Percentiles rank a stretch among this genome's conserved stretches.
These are phyloP conservation scores for Teleogryllus oceanicus DNA, from an alignment of 2,888 invertebrate species.

Conservation along the genomic window DNA sequence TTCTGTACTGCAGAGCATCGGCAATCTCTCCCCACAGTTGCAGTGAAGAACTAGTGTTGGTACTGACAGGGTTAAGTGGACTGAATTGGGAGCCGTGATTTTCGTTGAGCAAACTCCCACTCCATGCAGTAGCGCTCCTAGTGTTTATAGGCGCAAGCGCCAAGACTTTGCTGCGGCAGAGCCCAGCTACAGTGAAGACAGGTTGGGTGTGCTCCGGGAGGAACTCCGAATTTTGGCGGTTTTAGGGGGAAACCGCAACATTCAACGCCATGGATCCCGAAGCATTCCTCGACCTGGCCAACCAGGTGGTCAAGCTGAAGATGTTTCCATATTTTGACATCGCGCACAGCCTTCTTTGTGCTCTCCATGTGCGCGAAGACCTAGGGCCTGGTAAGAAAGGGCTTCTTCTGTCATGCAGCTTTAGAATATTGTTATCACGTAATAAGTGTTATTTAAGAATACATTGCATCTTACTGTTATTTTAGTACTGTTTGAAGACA, in stretches of 20 bases:
- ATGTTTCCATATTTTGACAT: slow-evolving; percentile 99
- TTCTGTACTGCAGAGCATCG: no score
- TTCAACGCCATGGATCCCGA: slow-evolving; percentile 79
- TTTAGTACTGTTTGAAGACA: not conserved
- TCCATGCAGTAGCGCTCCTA: slow-evolving; percentile 2
- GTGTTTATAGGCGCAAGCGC: not conserved
- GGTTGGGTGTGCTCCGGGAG: slow-evolving; percentile 29
- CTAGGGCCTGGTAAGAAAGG: slow-evolving; percentile 76
- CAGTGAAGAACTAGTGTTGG: no score
- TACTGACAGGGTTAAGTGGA: not conserved
- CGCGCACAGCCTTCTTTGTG: slow-evolving; percentile 92
- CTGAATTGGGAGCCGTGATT: not conserved
- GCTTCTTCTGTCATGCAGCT: not conserved
- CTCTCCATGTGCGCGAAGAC: slow-evolving; percentile 92
- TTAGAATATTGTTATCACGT: no score
- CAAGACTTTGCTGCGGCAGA: slow-evolving; percentile 27
- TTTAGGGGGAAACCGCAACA: slow-evolving; percentile 25
- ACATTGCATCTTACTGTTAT: not conserved
- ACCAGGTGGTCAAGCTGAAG: slow-evolving; percentile 96
- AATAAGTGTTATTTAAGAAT: no score
- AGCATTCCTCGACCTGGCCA: slow-evolving; percentile 95
- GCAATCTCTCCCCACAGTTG: no score
- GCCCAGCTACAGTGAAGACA: slow-evolving; percentile 29
- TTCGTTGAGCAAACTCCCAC: slow-evolving; percentile 18
- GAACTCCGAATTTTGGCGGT: slow-evolving; percentile 28